Evolutionary conservation across 53 echinoderm and acorn worm species (phyloP).

Genomic region (Holothuria scabra): DNA sequence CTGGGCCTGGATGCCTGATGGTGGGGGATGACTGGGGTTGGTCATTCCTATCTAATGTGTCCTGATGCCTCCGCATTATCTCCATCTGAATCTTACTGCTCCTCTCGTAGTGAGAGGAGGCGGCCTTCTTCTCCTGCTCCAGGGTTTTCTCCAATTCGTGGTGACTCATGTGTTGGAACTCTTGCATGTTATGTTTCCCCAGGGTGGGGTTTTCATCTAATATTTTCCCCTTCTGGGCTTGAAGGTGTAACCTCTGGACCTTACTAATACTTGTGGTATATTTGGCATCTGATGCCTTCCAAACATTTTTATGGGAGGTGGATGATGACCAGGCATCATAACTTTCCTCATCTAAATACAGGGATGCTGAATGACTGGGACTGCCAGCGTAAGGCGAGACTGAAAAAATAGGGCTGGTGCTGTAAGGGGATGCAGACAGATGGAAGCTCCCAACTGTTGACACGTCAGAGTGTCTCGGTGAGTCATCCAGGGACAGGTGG

Average conservation of each 20-base stretch:
- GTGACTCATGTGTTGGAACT: conserved; percentile 81
- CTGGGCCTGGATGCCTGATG: conserved; percentile 33
- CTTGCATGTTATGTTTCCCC: conserved; percentile 72
- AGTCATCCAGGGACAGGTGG: neutral
- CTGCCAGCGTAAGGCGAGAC: too few species aligned
- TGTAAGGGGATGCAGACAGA: neutral
- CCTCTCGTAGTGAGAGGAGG: conserved; percentile 77
- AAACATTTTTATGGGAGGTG: neutral
- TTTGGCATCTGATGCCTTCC: conserved; percentile 76
- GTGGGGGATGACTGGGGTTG: conserved; percentile 10
- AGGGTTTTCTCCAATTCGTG: conserved; percentile 73
- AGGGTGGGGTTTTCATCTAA: conserved; percentile 52
- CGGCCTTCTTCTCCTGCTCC: conserved; percentile 81
- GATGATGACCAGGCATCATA: neutral
- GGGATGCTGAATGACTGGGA: neutral
- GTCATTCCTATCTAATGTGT: neutral
- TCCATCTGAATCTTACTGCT: conserved; percentile 79
- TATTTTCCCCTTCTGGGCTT: conserved; percentile 56
- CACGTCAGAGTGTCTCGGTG: neutral
- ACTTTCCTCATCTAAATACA: neutral
- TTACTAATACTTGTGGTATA: conserved; percentile 88
- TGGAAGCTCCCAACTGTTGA: neutral
- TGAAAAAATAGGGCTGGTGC: too few species aligned
- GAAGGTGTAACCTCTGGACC: conserved; percentile 85
- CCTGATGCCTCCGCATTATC: conserved; percentile 70